These are phyloP conservation scores for Sipha flava DNA, from an alignment of 1,140 invertebrate species.

Conservation along the genomic window DNA sequence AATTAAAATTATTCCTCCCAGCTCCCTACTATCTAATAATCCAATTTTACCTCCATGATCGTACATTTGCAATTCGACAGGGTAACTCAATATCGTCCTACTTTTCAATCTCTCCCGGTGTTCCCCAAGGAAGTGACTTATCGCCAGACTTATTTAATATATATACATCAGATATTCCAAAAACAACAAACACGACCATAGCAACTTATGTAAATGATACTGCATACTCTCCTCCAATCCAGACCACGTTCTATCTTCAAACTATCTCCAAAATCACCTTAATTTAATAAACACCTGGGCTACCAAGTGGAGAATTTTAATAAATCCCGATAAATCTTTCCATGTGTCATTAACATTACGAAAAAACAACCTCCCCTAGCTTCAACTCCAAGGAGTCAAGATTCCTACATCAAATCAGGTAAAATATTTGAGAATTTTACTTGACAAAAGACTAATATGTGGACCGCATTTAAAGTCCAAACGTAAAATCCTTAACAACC, in stretches of 20 bases:
- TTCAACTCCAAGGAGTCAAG: background rate
- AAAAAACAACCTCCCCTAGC: background rate
- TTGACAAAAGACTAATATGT: slow-evolving; percentile 24
- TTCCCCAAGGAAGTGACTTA: background rate
- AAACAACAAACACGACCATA: background rate
- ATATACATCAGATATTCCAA: background rate
- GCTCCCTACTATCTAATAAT: background rate
- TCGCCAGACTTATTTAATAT: background rate
- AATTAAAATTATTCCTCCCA: no score
- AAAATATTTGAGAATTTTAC: slow-evolving; percentile 15
- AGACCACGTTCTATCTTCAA: slow-evolving; percentile 34
- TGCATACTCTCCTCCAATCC: slow-evolving; percentile 35
- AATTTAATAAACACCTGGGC: slow-evolving; percentile 36
- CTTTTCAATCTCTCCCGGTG: background rate
- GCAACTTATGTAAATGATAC: slow-evolving; percentile 42
- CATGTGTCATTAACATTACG: slow-evolving; percentile 6
- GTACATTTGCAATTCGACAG: background rate
- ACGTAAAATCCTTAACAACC: background rate
- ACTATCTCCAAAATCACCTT: slow-evolving; percentile 36
- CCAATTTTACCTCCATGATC: background rate
- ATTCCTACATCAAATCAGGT: background rate
- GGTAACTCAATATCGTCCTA: background rate
- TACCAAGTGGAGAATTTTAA: slow-evolving; percentile 39
- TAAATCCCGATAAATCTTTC: slow-evolving; percentile 38
- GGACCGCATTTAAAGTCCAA: slow-evolving; percentile 15